Conservation (phyloP, 2,888 invertebrate species). For the Ectobius pallidus region DNA sequence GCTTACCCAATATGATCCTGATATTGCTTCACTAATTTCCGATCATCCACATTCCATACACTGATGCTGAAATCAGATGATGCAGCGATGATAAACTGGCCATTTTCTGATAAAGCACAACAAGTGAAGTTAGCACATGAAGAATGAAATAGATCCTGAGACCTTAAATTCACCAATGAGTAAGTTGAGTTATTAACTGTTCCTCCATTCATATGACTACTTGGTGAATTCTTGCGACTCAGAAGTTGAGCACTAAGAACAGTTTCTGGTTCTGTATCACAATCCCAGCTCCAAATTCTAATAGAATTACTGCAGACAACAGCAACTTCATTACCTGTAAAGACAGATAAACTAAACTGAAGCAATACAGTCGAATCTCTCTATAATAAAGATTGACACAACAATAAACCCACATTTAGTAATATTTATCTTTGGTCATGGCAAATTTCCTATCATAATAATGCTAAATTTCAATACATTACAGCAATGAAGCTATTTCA, state of each 20-base stretch:
- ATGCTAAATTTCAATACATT: too few relatives aligned
- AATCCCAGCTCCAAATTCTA: constrained; percentile 45
- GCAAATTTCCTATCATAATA: too few relatives aligned
- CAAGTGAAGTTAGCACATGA: constrained; percentile 48
- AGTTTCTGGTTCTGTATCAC: constrained; percentile 23
- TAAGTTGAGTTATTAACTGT: too few relatives aligned
- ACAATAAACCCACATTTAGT: too few relatives aligned
- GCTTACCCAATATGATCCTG: constrained; percentile 49
- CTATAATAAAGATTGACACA: too few relatives aligned
- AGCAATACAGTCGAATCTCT: too few relatives aligned
- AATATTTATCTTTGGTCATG: too few relatives aligned
- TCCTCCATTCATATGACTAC: too few relatives aligned
- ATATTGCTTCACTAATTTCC: constrained; percentile 42
- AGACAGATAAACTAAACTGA: not conserved
- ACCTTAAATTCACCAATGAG: not conserved
- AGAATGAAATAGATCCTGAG: not conserved
- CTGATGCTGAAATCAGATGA: constrained; percentile 55
- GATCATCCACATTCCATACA: constrained; percentile 52
- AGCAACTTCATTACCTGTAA: constrained; percentile 41
- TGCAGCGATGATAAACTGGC: constrained; percentile 54
- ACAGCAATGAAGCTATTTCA: too few relatives aligned
- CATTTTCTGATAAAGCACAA: constrained; percentile 56
- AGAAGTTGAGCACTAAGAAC: not conserved
- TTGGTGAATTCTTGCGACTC: not conserved
- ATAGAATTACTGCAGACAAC: constrained; percentile 44